These are phyloP conservation scores for Coenonympha arcania DNA, from an alignment of 2,888 invertebrate genomes.

Conservation along the genomic window DNA sequence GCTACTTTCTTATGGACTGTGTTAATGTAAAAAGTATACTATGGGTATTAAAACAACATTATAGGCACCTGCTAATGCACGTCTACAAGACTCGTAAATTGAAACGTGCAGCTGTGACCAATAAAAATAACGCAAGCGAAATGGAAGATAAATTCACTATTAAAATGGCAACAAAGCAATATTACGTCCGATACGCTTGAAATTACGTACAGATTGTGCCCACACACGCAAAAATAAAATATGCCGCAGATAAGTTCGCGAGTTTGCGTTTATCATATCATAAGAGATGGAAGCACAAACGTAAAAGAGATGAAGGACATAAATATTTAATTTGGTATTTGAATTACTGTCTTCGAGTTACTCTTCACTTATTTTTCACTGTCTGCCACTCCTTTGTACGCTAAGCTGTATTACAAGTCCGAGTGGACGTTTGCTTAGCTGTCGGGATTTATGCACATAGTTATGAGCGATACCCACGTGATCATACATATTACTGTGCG, in stretches of 20 bases:
- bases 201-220: slow-evolving; percentile 20
- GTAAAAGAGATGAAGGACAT: slow-evolving; percentile 42
- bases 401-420: slow-evolving; percentile 36
- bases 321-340: slow-evolving; percentile 53
- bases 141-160: slow-evolving; percentile 21
- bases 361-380: slow-evolving; percentile 55
- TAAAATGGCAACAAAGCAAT: slow-evolving; percentile 20
- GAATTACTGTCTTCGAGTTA: slow-evolving; percentile 44
- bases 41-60: slow-evolving; percentile 14
- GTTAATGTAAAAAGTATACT: slow-evolving; percentile 9
- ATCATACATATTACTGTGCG: slow-evolving; percentile 13
- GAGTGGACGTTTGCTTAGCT: slow-evolving; percentile 32
- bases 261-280: slow-evolving; percentile 34
- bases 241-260: slow-evolving; percentile 23
- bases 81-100: slow-evolving; percentile 18
- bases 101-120: slow-evolving; percentile 10
- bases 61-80: slow-evolving; percentile 21
- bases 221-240: slow-evolving; percentile 25
- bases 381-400: slow-evolving; percentile 43
- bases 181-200: slow-evolving; percentile 20
- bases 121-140: slow-evolving; percentile 23
- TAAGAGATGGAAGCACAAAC: slow-evolving; percentile 40
- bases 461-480: slow-evolving; percentile 28
- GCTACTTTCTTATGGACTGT: slow-evolving; percentile 12
- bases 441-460: slow-evolving; percentile 35